Conservation (phyloP, 2,797 vertebrate genomes). For the Podargus strigoides region DNA sequence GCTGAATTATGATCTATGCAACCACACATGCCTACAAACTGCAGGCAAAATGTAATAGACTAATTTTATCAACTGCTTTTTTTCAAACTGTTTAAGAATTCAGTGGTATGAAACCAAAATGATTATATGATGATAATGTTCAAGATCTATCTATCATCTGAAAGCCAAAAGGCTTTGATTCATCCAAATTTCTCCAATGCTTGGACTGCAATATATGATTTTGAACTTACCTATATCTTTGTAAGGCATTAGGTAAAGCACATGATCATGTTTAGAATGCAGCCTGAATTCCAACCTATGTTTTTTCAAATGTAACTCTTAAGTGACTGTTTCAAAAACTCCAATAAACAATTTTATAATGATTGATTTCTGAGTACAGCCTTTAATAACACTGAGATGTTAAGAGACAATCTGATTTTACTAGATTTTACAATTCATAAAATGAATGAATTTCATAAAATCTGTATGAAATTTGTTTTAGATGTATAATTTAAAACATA, state of each 20-base stretch:
- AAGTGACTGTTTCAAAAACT: background rate
- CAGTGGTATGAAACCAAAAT: background rate
- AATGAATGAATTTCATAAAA: conserved; percentile 11
- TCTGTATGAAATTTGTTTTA: background rate
- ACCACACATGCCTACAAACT: background rate
- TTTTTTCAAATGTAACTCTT: background rate
- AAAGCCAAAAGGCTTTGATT: background rate
- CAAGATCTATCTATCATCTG: background rate
- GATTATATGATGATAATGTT: background rate
- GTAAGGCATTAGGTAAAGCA: background rate
- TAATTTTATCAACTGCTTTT: background rate
- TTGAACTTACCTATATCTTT: background rate
- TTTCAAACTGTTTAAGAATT: background rate
- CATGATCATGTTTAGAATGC: background rate
- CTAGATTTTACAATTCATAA: background rate
- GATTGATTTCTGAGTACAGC: background rate
- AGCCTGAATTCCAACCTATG: background rate
- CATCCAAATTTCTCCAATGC: background rate
- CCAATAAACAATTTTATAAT: background rate
- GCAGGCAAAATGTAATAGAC: background rate
- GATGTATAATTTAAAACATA: background rate
- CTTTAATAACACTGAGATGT: background rate
- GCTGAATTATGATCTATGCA: background rate
- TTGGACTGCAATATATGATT: background rate
- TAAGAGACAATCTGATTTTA: background rate